These are phyloP conservation scores for Hippocampus abdominalis DNA, from an alignment of 2,113 vertebrate species.

Conservation along the genomic window DNA sequence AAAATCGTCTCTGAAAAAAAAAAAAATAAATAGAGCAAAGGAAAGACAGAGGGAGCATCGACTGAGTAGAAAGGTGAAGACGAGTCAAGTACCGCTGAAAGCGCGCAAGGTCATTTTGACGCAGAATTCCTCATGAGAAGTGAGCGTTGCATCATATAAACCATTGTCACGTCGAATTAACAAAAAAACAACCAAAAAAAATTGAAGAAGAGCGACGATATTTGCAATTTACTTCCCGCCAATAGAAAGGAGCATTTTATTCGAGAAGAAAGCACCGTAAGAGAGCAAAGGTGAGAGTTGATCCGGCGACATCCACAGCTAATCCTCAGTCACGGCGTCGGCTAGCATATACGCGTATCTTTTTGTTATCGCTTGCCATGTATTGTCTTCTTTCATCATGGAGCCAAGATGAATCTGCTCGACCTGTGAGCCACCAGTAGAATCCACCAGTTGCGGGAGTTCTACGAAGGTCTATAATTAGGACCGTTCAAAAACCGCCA, in stretches of 20 bases:
- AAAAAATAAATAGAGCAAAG: neutral
- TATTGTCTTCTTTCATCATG: no score
- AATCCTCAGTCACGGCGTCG: neutral
- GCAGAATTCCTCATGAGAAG: slow-evolving; percentile 6
- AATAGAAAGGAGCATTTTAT: neutral
- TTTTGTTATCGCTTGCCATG: no score
- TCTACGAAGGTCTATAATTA: neutral
- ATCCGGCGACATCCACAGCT: neutral
- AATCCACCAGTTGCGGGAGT: no score
- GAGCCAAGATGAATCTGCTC: neutral
- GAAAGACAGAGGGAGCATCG: neutral
- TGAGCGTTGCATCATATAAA: neutral
- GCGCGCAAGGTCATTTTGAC: slow-evolving; percentile 14
- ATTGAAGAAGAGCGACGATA: no score
- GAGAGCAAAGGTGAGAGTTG: neutral
- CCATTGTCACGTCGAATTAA: neutral
- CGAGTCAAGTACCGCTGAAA: neutral
- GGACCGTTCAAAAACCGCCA: no score
- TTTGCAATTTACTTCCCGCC: neutral
- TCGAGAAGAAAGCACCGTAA: no score
- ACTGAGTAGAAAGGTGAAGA: neutral
- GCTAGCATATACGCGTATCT: neutral
- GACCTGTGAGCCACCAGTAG: neutral
- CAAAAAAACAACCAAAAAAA: neutral
- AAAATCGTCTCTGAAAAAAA: slow-evolving; percentile 8